These are phyloP conservation scores for Pegoplata infirma DNA, from an alignment of 2,888 invertebrate genomes.

Conservation along the genomic window DNA sequence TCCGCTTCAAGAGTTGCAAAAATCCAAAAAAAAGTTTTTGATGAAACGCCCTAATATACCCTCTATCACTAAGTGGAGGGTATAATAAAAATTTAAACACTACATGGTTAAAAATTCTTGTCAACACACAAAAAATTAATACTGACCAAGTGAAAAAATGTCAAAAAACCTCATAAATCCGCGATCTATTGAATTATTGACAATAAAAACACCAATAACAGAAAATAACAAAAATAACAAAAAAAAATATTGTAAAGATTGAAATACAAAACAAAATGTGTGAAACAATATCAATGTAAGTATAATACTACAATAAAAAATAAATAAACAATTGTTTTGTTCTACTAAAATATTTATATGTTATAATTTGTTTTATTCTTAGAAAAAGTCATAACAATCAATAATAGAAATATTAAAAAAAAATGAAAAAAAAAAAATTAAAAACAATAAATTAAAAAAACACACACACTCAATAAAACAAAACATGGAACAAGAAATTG, in stretches of 20 bases:
- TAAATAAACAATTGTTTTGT: not conserved
- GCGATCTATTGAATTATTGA: no score
- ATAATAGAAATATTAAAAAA: slow-evolving; percentile 47
- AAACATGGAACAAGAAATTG: slow-evolving; percentile 22
- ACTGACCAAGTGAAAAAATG: not conserved
- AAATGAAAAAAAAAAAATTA: slow-evolving; percentile 19
- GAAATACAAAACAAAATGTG: not conserved
- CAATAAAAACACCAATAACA: no score
- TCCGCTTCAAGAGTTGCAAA: no score
- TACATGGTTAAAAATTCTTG: not conserved
- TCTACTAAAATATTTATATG: slow-evolving; percentile 11
- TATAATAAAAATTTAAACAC: no score
- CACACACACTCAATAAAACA: not conserved
- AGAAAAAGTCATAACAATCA: slow-evolving; percentile 46
- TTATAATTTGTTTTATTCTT: slow-evolving; percentile 30
- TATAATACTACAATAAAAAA: not conserved
- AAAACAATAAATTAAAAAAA: not conserved
- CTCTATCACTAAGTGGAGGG: no score
- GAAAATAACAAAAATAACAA: not conserved
- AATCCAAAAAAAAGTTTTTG: no score
- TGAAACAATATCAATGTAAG: no score
- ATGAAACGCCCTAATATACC: no score
- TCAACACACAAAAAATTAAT: not conserved
- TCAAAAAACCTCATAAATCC: not conserved
- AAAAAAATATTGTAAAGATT: not conserved